Evolutionary conservation across 2,888 invertebrate species (phyloP).

Genomic region (Fragum fragum): DNA sequence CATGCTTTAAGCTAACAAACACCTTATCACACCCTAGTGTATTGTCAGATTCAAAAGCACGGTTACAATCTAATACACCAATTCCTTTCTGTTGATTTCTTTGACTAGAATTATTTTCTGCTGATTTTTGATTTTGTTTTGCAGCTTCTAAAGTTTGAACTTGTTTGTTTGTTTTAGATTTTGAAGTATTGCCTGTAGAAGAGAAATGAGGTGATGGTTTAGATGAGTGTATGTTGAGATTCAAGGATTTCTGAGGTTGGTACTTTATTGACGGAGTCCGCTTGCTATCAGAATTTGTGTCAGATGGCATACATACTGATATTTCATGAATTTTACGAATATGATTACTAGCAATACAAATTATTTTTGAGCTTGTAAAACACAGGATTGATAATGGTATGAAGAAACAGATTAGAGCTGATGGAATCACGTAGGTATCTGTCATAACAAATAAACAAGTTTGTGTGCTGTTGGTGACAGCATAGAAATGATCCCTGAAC

Average conservation of each 20-base stretch:
- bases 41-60: not conserved
- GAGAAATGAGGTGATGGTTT: not conserved
- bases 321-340: slow-evolving; percentile 62
- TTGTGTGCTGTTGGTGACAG: slow-evolving; percentile 39
- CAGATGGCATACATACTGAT: slow-evolving; percentile 12
- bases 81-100: too few species aligned
- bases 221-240: not conserved
- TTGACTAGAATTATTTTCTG: too few species aligned
- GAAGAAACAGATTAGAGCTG: slow-evolving; percentile 67
- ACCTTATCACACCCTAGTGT: not conserved
- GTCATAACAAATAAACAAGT: slow-evolving; percentile 72
- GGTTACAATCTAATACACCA: not conserved
- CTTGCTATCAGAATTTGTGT: slow-evolving; percentile 34
- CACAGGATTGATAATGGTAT: slow-evolving; percentile 70
- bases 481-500: slow-evolving; percentile 51
- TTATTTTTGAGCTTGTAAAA: slow-evolving; percentile 69
- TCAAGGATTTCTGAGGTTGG: not conserved
- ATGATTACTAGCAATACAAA: slow-evolving; percentile 70
- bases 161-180: not conserved
- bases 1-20: not conserved
- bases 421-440: slow-evolving; percentile 62
- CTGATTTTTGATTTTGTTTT: too few species aligned
- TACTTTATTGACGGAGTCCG: slow-evolving; percentile 26
- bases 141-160: not conserved
- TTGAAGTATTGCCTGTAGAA: not conserved